phyloP scores from a whole-genome alignment of 2,113 vertebrate genomes.

The Jaculus jaculus region DNA sequence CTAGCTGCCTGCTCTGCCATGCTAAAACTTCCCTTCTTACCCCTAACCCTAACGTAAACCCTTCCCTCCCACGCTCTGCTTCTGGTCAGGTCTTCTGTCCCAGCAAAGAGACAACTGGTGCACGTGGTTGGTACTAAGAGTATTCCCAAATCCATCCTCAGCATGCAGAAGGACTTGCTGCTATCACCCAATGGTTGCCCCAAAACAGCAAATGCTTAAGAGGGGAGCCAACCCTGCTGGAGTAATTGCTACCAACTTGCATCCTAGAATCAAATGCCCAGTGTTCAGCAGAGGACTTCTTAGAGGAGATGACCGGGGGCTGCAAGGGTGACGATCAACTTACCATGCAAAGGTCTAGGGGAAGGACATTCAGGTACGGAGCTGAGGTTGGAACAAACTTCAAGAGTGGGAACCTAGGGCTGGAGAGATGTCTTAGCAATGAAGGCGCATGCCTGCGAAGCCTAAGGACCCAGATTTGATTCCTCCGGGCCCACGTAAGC shows the following conservation, averaged over 20 bases:
- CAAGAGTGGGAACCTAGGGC: too few species aligned
- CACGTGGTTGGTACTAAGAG: not conserved
- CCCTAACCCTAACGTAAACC: too few species aligned
- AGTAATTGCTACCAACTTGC: not conserved
- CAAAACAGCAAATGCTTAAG: not conserved
- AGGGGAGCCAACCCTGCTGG: fast-evolving
- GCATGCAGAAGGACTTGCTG: not conserved
- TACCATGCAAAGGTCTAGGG: not conserved
- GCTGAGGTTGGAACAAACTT: not conserved
- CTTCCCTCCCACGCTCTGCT: too few species aligned
- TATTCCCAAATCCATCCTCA: not conserved
- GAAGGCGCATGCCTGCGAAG: too few species aligned
- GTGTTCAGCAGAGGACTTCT: too few species aligned
- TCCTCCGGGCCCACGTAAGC: too few species aligned
- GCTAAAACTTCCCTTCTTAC: too few species aligned
- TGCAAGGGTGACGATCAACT: not conserved
- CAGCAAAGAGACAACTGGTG: too few species aligned
- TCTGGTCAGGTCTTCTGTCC: too few species aligned
- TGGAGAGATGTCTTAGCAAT: too few species aligned
- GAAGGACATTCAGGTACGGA: not conserved
- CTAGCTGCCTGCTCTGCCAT: too few species aligned
- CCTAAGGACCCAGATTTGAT: not conserved
- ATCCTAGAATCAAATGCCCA: not conserved
- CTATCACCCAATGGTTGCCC: not conserved
- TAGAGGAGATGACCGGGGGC: too few species aligned